Percentiles rank a stretch among this genome's conserved stretches.
These are phyloP conservation scores for Calameuta filiformis DNA, from an alignment of 2,888 invertebrate genomes.

Conservation along the genomic window DNA sequence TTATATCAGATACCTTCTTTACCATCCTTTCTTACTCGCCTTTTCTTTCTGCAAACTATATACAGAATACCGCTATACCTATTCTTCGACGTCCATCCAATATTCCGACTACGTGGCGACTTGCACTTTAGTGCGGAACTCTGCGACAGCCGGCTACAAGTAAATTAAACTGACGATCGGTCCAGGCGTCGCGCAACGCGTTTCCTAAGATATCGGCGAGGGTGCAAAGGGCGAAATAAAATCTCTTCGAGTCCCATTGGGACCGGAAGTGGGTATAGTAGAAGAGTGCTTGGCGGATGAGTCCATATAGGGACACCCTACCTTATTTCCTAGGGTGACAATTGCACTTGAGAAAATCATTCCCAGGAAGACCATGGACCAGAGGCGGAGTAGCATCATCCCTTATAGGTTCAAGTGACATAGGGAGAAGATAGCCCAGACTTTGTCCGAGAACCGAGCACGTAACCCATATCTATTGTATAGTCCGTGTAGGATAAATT, in stretches of 20 bases:
- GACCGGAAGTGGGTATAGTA: background rate
- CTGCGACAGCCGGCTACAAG: background rate
- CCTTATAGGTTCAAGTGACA: background rate
- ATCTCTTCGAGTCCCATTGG: background rate
- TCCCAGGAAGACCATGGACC: background rate
- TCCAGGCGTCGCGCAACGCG: background rate
- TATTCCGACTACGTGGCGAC: slow-evolving; percentile 29
- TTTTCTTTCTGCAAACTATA: slow-evolving; percentile 5
- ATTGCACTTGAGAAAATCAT: background rate
- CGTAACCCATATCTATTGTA: too few relatives aligned
- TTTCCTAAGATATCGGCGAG: background rate
- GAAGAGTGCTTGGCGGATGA: background rate
- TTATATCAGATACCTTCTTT: slow-evolving; percentile 1
- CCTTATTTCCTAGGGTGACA: background rate
- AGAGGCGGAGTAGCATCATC: background rate
- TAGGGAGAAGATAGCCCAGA: background rate
- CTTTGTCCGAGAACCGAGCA: background rate
- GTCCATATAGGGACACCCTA: background rate
- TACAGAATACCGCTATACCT: slow-evolving; percentile 42
- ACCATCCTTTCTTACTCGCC: slow-evolving; percentile 3
- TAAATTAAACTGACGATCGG: background rate
- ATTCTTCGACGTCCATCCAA: slow-evolving; percentile 37
- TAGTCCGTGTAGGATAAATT: background rate
- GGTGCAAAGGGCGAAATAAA: background rate
- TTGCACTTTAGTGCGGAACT: background rate